Evolutionary conservation across 2,888 invertebrate genomes (phyloP).

Genomic region (Megalurothrips usitatus): DNA sequence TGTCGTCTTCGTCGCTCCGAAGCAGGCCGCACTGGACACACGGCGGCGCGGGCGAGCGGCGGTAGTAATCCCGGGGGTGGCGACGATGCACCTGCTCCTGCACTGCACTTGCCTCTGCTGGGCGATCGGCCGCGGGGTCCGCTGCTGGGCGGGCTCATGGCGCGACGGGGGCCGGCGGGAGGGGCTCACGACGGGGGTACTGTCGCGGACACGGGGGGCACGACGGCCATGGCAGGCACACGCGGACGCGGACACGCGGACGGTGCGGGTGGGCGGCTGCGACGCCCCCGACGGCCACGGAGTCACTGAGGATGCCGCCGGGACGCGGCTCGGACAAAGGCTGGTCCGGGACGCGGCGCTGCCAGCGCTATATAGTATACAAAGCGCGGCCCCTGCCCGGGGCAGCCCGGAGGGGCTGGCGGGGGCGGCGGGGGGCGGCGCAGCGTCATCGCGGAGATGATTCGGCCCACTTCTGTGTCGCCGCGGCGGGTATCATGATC

Average conservation of each 20-base stretch:
- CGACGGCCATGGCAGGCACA: too few relatives aligned
- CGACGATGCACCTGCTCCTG: not conserved
- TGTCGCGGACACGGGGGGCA: too few relatives aligned
- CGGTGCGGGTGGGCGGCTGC: not conserved
- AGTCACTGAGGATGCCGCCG: slow-evolving; percentile 8
- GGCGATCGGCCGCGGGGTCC: not conserved
- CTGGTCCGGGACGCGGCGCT: not conserved
- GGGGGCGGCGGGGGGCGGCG: not conserved
- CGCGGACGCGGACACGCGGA: too few relatives aligned
- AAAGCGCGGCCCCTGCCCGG: not conserved
- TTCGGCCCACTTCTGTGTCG: not conserved
- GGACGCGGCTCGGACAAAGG: not conserved
- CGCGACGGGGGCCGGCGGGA: not conserved
- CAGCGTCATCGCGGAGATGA: not conserved
- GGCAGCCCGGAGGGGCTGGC: not conserved
- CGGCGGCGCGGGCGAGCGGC: too few relatives aligned
- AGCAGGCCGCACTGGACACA: too few relatives aligned
- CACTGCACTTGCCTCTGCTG: not conserved
- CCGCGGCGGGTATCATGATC: not conserved
- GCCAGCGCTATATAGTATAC: slow-evolving; percentile 13
- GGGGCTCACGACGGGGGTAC: too few relatives aligned
- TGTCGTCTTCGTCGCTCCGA: too few relatives aligned
- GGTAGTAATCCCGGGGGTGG: too few relatives aligned
- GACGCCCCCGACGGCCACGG: not conserved
- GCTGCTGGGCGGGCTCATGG: not conserved